Evolutionary conservation across 2,797 vertebrate genomes (phyloP).

Genomic region (Neostethus bicornis): DNA sequence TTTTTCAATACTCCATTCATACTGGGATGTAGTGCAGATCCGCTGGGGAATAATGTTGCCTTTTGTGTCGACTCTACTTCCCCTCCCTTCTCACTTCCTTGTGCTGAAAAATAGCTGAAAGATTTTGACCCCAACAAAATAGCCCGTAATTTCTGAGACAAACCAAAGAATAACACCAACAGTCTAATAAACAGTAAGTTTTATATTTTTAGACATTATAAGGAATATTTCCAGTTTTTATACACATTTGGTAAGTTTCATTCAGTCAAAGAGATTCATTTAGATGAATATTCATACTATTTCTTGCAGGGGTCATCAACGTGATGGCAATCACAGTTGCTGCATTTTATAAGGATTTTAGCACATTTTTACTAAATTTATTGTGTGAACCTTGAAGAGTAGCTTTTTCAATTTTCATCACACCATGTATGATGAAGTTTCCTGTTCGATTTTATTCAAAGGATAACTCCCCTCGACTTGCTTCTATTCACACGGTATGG

Average conservation of each 20-base stretch:
- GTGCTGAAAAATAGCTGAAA: slow-evolving; percentile 84
- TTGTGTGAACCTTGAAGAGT: no score
- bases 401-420: no score
- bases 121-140: slow-evolving; percentile 80
- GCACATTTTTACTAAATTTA: no score
- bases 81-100: slow-evolving; percentile 79
- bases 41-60: slow-evolving; percentile 91
- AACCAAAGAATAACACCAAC: slow-evolving; percentile 51
- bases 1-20: slow-evolving; percentile 98
- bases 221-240: background rate
- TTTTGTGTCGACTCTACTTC: slow-evolving; percentile 87
- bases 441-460: no score
- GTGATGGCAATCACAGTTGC: no score
- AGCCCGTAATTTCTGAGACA: slow-evolving; percentile 69
- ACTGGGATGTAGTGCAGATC: slow-evolving; percentile 79
- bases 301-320: no score
- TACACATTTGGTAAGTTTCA: background rate
- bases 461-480: no score
- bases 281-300: background rate
- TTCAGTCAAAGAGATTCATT: background rate
- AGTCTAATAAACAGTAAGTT: slow-evolving; percentile 32
- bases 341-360: no score
- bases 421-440: no score
- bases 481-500: no score
- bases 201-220: no score